A percentile compares a stretch with the other conserved stretches of the same genome.
phyloP scores from a whole-genome alignment of 2,797 vertebrate genomes.

The Chloroceryle amazona region DNA sequence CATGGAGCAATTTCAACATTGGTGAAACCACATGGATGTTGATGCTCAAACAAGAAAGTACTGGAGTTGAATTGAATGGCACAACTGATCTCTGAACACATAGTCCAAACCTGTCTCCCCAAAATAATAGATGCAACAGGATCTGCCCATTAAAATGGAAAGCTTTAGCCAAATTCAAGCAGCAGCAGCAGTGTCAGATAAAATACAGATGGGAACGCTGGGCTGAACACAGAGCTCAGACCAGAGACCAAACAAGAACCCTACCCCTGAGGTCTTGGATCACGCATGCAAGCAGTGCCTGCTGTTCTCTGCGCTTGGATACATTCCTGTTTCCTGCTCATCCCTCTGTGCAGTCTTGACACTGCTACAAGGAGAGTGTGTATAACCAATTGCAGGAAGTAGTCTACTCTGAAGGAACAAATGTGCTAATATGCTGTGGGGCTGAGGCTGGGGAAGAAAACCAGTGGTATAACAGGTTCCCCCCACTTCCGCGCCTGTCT shows the following conservation, averaged over 20 bases:
- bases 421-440: accelerated
- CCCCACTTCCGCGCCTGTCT: background rate
- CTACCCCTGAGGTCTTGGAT: background rate
- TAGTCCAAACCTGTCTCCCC: background rate
- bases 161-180: background rate
- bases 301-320: background rate
- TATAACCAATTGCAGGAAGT: background rate
- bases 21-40: background rate
- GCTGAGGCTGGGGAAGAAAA: background rate
- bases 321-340: accelerated
- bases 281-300: background rate
- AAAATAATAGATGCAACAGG: background rate
- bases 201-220: background rate
- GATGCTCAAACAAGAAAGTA: background rate
- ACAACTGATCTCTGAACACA: background rate
- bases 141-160: background rate
- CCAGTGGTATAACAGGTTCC: background rate
- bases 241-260: background rate
- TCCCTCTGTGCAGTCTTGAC: background rate
- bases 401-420: background rate
- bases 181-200: background rate
- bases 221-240: background rate
- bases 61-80: background rate
- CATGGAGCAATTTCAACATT: background rate
- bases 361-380: background rate